Evolutionary conservation across 2,113 vertebrate genomes (phyloP).

Genomic region (Monarcha castaneiventris): DNA sequence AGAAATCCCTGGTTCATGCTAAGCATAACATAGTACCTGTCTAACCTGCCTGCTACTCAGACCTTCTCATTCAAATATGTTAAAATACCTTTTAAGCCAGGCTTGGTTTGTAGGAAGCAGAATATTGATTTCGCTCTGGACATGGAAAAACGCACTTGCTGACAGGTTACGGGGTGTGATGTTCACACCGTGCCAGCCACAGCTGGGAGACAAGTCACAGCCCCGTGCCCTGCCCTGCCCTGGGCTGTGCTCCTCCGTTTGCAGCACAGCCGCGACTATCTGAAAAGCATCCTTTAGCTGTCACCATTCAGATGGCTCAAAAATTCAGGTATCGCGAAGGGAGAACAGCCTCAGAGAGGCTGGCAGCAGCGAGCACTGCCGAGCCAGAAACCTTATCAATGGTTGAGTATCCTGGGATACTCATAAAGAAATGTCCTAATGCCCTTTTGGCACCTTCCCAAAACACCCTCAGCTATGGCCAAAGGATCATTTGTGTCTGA

Average conservation of each 20-base stretch:
- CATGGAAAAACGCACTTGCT: background rate
- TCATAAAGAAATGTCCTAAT: background rate
- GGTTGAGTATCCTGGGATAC: background rate
- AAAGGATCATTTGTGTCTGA: background rate
- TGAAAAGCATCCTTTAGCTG: background rate
- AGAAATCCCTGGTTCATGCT: background rate
- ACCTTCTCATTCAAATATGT: background rate
- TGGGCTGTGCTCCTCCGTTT: background rate
- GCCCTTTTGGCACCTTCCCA: background rate
- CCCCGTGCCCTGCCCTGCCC: background rate
- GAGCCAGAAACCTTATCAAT: background rate
- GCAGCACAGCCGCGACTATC: rapidly evolving
- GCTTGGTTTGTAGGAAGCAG: background rate
- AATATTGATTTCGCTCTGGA: background rate
- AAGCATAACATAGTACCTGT: background rate
- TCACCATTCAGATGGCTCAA: background rate
- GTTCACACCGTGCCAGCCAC: rapidly evolving
- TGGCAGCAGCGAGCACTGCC: background rate
- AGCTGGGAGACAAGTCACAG: background rate
- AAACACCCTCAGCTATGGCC: background rate
- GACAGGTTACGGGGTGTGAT: background rate
- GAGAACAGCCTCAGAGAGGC: background rate
- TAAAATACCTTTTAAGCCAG: background rate
- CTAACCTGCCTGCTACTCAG: background rate
- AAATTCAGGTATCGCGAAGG: rapidly evolving